Evolutionary conservation across 2,113 vertebrate genomes (phyloP).

Genomic region (Manacus vitellinus): DNA sequence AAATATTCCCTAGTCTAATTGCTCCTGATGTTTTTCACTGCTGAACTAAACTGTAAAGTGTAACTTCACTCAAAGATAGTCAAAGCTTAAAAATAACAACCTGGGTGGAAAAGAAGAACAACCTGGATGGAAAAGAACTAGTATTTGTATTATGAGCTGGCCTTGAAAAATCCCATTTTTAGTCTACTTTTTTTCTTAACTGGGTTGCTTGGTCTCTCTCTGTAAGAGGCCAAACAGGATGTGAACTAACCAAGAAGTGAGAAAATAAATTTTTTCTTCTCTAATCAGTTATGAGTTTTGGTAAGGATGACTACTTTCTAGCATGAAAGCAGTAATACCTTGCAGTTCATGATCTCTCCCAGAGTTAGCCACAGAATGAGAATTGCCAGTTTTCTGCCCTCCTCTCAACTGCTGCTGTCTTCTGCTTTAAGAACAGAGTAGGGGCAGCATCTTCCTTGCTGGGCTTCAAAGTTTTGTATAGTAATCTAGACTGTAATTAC

Average conservation of each 20-base stretch:
- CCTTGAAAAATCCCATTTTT: neutral
- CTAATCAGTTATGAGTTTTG: neutral
- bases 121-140: neutral
- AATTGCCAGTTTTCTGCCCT: neutral
- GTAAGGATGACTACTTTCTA: neutral
- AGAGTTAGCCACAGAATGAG: neutral
- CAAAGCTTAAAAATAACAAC: neutral
- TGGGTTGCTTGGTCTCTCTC: neutral
- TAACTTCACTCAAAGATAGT: neutral
- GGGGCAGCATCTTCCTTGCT: neutral
- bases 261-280: neutral
- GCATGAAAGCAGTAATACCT: neutral
- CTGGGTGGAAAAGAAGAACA: neutral
- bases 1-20: neutral
- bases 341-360: neutral
- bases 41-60: neutral
- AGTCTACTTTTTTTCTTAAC: neutral
- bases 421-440: neutral
- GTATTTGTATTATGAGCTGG: fast-evolving
- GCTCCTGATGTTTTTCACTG: neutral
- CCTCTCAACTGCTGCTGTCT: neutral
- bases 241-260: neutral
- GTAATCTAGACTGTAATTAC: neutral
- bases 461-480: neutral
- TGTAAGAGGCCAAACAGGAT: neutral